These are phyloP conservation scores for Listronotus oregonensis DNA, from an alignment of 1,140 invertebrate species.

Conservation along the genomic window DNA sequence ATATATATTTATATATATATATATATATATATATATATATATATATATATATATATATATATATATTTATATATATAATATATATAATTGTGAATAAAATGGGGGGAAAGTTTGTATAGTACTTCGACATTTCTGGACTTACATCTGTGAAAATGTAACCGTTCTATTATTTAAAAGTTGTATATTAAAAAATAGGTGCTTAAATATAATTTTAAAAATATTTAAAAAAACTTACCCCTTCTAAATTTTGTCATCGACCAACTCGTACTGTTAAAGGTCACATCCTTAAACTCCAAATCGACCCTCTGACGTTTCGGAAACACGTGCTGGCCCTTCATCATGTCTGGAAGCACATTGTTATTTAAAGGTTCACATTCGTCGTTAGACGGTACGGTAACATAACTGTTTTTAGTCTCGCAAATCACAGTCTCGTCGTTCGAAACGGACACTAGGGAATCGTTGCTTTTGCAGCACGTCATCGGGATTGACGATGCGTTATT, in stretches of 20 bases:
- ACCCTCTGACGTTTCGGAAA: slow-evolving; percentile 44
- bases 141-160: too few relatives aligned
- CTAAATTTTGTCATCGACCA: slow-evolving; percentile 44
- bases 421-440: slow-evolving; percentile 21
- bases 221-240: slow-evolving; percentile 37
- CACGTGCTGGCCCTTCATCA: slow-evolving; percentile 9
- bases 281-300: slow-evolving; percentile 40
- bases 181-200: too few relatives aligned
- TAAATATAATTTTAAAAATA: neutral
- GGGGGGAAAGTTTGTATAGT: too few relatives aligned
- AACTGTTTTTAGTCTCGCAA: slow-evolving; percentile 38
- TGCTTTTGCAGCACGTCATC: slow-evolving; percentile 44
- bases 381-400: slow-evolving; percentile 6
- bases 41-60: too few relatives aligned
- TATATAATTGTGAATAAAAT: too few relatives aligned
- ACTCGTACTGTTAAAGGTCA: slow-evolving; percentile 36
- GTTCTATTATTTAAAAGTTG: too few relatives aligned
- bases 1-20: too few relatives aligned
- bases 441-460: slow-evolving; percentile 39
- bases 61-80: too few relatives aligned
- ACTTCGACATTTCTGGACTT: too few relatives aligned
- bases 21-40: too few relatives aligned
- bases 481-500: neutral
- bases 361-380: slow-evolving; percentile 6
- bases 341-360: slow-evolving; percentile 18